These are phyloP conservation scores for Cyclophora albipunctata DNA, from an alignment of 2,888 invertebrate genomes.

Conservation along the genomic window DNA sequence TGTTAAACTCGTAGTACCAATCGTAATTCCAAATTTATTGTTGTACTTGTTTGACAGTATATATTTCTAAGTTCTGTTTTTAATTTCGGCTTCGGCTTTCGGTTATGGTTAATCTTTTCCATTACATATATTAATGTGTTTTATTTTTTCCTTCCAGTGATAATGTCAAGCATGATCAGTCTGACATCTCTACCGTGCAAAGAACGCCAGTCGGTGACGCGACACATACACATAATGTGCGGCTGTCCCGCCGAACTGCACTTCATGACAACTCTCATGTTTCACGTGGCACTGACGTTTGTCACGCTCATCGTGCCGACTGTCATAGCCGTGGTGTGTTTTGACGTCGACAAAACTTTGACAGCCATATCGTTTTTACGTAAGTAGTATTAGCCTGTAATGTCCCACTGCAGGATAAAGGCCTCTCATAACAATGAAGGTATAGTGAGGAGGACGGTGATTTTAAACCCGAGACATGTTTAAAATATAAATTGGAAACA, in stretches of 20 bases:
- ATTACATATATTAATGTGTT: no score
- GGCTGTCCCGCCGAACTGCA: slow-evolving; percentile 76
- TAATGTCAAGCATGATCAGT: slow-evolving; percentile 61
- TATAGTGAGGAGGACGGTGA: no score
- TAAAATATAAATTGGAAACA: no score
- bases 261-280: slow-evolving; percentile 77
- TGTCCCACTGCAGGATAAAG: no score
- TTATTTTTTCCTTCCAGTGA: slow-evolving; percentile 24
- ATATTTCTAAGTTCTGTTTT: no score
- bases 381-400: slow-evolving; percentile 19
- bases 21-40: no score
- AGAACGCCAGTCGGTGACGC: slow-evolving; percentile 77
- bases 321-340: slow-evolving; percentile 14
- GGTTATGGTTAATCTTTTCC: no score
- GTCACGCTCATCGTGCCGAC: slow-evolving; percentile 37
- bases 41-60: no score
- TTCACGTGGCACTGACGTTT: slow-evolving; percentile 56
- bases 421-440: no score
- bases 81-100: no score
- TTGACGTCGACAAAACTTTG: slow-evolving; percentile 37
- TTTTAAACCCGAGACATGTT: no score
- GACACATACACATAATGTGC: slow-evolving; percentile 80
- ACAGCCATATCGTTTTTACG: slow-evolving; percentile 24
- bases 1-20: no score
- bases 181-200: slow-evolving; percentile 77